Percentiles rank a stretch among this genome's conserved stretches.
Conservation (phyloP, 2,797 vertebrate genomes). For the Rhinichthys osculus region DNA sequence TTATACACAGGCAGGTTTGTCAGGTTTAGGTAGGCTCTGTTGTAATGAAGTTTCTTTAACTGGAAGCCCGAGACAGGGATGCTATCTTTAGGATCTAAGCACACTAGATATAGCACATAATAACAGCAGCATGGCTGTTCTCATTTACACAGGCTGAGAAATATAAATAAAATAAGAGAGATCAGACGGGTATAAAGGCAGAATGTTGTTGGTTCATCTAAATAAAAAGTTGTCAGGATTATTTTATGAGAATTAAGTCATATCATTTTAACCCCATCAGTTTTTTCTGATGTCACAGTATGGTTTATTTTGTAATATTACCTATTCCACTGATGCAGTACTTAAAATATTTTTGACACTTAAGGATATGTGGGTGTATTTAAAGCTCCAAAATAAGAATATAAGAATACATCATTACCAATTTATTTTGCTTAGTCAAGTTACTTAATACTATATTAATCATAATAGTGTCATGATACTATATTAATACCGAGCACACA, state of each 20-base stretch:
- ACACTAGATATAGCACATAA: constrained; percentile 69
- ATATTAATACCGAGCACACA: neutral
- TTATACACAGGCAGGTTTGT: constrained; percentile 57
- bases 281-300: neutral
- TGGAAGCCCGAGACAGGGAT: constrained; percentile 59
- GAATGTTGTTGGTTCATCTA: neutral
- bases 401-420: neutral
- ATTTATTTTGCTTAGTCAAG: constrained; percentile 21
- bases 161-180: constrained; percentile 27
- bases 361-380: neutral
- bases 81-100: constrained; percentile 75
- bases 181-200: constrained; percentile 9
- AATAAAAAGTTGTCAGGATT: neutral
- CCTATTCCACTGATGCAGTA: neutral
- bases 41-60: constrained; percentile 64
- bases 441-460: constrained; percentile 20
- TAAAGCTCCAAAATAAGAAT: constrained; percentile 3
- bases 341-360: neutral
- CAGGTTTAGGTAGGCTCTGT: constrained; percentile 56
- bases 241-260: neutral
- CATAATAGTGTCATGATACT: neutral
- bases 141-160: constrained; percentile 55
- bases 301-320: neutral
- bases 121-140: constrained; percentile 64
- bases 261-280: neutral